These are phyloP conservation scores for Gorsachius magnificus DNA, from an alignment of 2,797 vertebrate species.

Conservation along the genomic window DNA sequence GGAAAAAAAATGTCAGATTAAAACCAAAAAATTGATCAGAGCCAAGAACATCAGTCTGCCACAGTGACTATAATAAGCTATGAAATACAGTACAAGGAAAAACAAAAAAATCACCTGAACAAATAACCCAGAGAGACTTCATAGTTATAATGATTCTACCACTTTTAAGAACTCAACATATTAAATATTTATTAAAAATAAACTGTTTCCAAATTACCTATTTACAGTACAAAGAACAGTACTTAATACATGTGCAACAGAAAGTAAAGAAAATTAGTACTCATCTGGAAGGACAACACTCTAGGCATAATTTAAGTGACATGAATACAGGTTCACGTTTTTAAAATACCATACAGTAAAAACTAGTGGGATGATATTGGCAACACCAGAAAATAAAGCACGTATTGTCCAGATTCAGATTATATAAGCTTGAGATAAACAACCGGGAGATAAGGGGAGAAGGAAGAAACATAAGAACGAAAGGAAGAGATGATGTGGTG, in stretches of 20 bases:
- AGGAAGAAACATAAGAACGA: neutral
- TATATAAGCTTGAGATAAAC: neutral
- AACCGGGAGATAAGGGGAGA: neutral
- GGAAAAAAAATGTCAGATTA: neutral
- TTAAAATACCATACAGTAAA: neutral
- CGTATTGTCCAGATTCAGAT: constrained; percentile 18
- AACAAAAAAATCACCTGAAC: constrained; percentile 64
- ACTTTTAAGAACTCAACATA: constrained; percentile 71
- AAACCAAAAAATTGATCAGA: constrained; percentile 21
- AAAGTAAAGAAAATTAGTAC: constrained; percentile 26
- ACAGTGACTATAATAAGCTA: constrained; percentile 42
- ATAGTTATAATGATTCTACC: constrained; percentile 72
- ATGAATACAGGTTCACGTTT: constrained; percentile 22
- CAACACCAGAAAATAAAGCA: constrained; percentile 59
- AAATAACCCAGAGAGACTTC: constrained; percentile 65
- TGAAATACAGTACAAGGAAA: constrained; percentile 63
- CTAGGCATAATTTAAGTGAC: constrained; percentile 5
- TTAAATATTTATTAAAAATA: constrained; percentile 84
- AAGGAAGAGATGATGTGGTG: constrained; percentile 7
- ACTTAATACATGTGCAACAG: constrained; percentile 72
- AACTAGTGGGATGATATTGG: constrained; percentile 33
- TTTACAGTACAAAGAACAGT: constrained; percentile 76
- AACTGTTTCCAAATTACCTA: constrained; percentile 77
- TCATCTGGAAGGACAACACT: constrained; percentile 45
- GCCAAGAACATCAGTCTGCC: constrained; percentile 44